Evolutionary conservation across 2,113 vertebrate genomes (phyloP).

Genomic region (Odontesthes bonariensis): DNA sequence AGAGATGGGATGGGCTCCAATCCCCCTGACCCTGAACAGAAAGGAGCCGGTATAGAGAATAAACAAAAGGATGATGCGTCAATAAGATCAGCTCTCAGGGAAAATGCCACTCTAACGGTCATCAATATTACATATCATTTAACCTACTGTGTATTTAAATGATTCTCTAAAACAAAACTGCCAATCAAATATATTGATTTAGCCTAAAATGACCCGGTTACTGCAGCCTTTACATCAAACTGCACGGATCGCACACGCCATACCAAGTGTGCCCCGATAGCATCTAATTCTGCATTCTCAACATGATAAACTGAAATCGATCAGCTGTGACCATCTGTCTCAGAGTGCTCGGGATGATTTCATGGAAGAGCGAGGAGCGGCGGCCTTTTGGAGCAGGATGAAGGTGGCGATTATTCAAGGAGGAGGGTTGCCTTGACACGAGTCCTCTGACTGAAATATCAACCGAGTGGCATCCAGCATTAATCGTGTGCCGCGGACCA

Average conservation of each 20-base stretch:
- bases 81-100: neutral
- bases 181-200: neutral
- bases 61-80: too few relatives aligned
- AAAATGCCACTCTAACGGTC: neutral
- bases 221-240: neutral
- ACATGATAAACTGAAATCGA: conserved; percentile 57
- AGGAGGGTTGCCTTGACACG: conserved; percentile 21
- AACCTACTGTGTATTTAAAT: neutral
- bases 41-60: neutral
- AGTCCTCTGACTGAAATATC: conserved; percentile 54
- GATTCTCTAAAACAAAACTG: neutral
- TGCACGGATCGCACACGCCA: neutral
- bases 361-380: conserved; percentile 7
- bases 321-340: conserved; percentile 53
- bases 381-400: conserved; percentile 30
- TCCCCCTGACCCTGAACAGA: neutral
- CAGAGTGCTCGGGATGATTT: conserved; percentile 31
- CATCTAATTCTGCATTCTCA: conserved; percentile 53
- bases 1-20: neutral
- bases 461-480: conserved; percentile 41
- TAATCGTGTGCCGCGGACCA: conserved; percentile 38
- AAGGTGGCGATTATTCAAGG: conserved; percentile 50
- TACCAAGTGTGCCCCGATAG: conserved; percentile 17
- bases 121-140: neutral
- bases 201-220: neutral